These are phyloP conservation scores for Mimachlamys varia DNA, from an alignment of 2,888 invertebrate genomes.

Conservation along the genomic window DNA sequence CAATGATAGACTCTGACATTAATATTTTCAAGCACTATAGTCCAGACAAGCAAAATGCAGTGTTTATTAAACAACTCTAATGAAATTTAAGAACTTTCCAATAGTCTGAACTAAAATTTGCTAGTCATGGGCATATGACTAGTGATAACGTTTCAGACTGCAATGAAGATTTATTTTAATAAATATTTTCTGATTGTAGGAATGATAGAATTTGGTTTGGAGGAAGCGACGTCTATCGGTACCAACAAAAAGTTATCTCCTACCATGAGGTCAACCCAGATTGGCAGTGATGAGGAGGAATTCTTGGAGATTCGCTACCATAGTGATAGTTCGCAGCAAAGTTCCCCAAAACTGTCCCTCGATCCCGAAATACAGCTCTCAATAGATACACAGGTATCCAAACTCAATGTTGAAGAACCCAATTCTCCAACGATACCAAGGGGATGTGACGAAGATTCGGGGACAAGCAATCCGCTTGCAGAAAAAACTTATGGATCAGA, in stretches of 20 bases:
- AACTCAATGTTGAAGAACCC: constrained; percentile 58
- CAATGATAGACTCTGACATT: too few species aligned
- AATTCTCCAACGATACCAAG: constrained; percentile 67
- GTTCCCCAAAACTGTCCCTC: background rate
- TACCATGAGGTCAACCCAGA: constrained; percentile 62
- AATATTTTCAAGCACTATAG: too few species aligned
- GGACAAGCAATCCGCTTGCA: background rate
- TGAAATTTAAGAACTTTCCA: too few species aligned
- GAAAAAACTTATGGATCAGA: background rate
- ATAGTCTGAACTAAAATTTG: too few species aligned
- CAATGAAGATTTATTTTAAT: too few species aligned
- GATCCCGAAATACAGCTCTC: constrained; percentile 10
- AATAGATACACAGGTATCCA: constrained; percentile 28
- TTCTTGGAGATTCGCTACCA: constrained; percentile 76
- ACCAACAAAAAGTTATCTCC: constrained; percentile 71
- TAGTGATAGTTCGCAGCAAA: constrained; percentile 42
- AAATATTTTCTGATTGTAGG: constrained; percentile 77
- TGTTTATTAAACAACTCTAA: too few species aligned
- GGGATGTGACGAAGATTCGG: constrained; percentile 43
- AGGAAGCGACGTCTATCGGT: constrained; percentile 90
- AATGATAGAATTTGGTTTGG: constrained; percentile 92
- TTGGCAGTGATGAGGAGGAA: constrained; percentile 69
- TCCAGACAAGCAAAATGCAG: too few species aligned
- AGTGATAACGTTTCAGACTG: too few species aligned
- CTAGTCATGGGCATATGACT: too few species aligned